These are phyloP conservation scores for Dinocampus coccinellae DNA, from an alignment of 2,888 invertebrate species.

Conservation along the genomic window DNA sequence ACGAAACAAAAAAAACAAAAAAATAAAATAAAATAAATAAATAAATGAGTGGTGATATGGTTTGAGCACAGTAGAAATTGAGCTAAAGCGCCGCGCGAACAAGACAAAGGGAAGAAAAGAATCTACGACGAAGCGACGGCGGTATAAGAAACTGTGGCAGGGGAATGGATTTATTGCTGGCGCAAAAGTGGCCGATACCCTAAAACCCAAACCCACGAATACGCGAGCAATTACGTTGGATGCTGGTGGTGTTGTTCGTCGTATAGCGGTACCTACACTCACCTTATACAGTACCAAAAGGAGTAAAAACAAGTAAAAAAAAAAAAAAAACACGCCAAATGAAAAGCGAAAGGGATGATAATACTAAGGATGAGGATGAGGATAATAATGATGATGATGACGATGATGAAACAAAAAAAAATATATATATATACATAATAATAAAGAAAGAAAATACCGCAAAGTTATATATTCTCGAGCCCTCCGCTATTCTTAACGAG, in stretches of 20 bases:
- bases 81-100: conserved; percentile 27
- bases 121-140: background rate
- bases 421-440: background rate
- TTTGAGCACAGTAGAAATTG: background rate
- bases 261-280: background rate
- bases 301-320: conserved; percentile 18
- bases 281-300: background rate
- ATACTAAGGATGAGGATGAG: conserved; percentile 15
- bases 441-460: too few relatives aligned
- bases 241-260: background rate
- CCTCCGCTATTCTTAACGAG: background rate
- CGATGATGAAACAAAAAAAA: background rate
- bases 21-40: conserved; percentile 16
- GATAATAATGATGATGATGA: conserved; percentile 18
- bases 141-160: background rate
- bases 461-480: background rate
- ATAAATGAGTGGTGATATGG: background rate
- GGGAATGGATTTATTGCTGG: conserved; percentile 29
- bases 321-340: background rate
- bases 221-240: conserved; percentile 22
- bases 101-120: conserved; percentile 27
- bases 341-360: background rate
- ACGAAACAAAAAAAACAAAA: conserved; percentile 21
- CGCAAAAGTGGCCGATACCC: conserved; percentile 30
- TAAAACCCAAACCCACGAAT: conserved; percentile 31